These are phyloP conservation scores for Stigmatopora nigra DNA, from an alignment of 2,113 vertebrate genomes.

Conservation along the genomic window DNA sequence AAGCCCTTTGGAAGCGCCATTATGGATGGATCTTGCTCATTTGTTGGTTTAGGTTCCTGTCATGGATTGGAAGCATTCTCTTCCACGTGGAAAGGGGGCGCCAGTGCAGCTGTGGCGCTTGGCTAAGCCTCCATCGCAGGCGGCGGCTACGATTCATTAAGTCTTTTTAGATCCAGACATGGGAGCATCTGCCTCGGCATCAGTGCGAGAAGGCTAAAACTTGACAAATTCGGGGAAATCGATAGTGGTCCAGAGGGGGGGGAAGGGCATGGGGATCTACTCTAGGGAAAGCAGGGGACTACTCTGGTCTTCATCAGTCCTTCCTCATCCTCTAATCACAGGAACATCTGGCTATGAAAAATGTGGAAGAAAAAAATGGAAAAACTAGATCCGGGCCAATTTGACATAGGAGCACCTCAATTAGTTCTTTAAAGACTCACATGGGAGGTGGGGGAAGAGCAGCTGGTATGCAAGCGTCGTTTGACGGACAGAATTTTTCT, in stretches of 20 bases:
- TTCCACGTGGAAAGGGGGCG: conserved; percentile 17
- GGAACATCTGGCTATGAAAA: conserved; percentile 62
- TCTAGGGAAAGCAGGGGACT: conserved; percentile 10
- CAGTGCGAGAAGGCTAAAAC: conserved; percentile 12
- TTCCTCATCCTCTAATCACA: conserved; percentile 56
- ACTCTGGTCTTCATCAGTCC: conserved; percentile 27
- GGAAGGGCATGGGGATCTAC: no score
- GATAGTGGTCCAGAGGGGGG: conserved; percentile 20
- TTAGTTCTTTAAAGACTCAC: conserved; percentile 33
- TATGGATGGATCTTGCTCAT: conserved; percentile 13
- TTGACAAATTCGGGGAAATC: conserved; percentile 25
- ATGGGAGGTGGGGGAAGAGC: conserved; percentile 19
- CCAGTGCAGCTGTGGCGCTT: conserved; percentile 64
- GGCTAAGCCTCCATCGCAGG: conserved; percentile 61
- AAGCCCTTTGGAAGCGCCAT: conserved; percentile 21
- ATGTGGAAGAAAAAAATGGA: conserved; percentile 23
- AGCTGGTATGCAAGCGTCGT: not conserved
- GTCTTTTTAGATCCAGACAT: conserved; percentile 64
- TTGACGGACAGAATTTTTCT: no score
- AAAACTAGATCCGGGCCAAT: conserved; percentile 43
- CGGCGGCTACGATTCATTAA: conserved; percentile 68
- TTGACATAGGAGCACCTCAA: conserved; percentile 27
- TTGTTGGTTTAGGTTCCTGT: conserved; percentile 8
- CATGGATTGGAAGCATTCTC: conserved; percentile 5
- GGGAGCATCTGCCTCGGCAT: conserved; percentile 66